Base-by-base conservation (phyloP, 2,888 invertebrate species). In the Geotrupes spiniger region DNA sequence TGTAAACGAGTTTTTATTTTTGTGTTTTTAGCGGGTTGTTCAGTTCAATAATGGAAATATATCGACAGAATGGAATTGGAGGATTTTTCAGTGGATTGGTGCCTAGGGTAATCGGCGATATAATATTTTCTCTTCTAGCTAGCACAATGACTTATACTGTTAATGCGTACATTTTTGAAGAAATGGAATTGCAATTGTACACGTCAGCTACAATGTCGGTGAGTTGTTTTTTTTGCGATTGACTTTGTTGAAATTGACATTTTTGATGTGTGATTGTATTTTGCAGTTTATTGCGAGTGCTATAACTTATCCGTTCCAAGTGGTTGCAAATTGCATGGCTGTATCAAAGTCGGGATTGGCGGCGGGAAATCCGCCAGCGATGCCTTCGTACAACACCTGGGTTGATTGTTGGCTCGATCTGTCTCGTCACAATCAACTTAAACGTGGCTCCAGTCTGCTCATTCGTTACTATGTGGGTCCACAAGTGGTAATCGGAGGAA, bases 281-380 rank as follows among this genome's bases (percentile, higher is more conserved):
- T 57, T 62, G 63, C 73, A 80, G 81, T 89, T 93, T 70, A 74
- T 92, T 42, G 88, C 90, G 49, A 83, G 88, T 53, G 87, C 91
- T 46, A 66, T 92, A 53, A 87, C 92, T n/a, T 97, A 98, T 74
- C 96, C 96, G 12, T 84, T 95, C 68, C 84, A 87, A 69, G 89
- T 97, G 49, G 92, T 95, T 1, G 87, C 92, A 8, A 90, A 91
- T 49, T 90, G 94, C 63, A 93, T 95, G 90, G 83, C 87, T 49
- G 88, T 95, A 6, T 86, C 85, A 51, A 85, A 90, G 51, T 86
- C 85, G 10, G 85, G 89, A 53, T 77, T 95, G 42, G 78, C 79
- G 55, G 92, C 92, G 39, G 93, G 92, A 14, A 80, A 83, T 50
- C 89, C 91, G 21, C 92, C 92, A 0, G 76, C 82, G 36, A 92